Conservation (phyloP, 2,888 invertebrate genomes). For the Eilema griseolum region DNA sequence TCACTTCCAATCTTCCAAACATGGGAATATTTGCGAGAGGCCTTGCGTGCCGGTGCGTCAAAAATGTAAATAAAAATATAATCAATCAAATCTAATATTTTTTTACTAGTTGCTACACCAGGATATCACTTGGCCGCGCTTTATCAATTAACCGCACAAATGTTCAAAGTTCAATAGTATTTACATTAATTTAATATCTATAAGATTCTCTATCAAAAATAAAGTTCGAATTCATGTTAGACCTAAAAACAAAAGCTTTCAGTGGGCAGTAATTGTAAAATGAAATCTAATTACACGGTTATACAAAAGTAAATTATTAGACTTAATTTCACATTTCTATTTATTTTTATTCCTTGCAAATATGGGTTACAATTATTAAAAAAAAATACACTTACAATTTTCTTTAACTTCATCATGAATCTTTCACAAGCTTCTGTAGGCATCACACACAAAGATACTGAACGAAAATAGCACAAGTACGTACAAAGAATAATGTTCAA, state of each 20-base stretch:
- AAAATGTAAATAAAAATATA: no score
- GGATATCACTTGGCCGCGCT: background rate
- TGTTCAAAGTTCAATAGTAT: background rate
- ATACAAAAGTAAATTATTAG: background rate
- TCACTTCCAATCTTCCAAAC: no score
- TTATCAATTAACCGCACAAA: background rate
- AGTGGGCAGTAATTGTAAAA: background rate
- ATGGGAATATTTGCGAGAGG: no score
- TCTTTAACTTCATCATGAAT: slow-evolving; percentile 63
- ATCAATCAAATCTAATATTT: background rate
- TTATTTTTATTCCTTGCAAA: no score
- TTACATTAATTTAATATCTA: background rate
- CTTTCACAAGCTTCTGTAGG: slow-evolving; percentile 71
- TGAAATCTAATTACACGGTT: background rate
- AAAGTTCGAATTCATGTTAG: background rate
- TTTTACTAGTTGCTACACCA: background rate
- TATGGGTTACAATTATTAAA: background rate
- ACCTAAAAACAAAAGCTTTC: no score
- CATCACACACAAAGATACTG: slow-evolving; percentile 53
- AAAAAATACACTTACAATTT: slow-evolving; percentile 63
- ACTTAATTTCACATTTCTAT: no score
- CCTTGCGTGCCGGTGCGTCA: no score
- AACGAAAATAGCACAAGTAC: slow-evolving; percentile 27
- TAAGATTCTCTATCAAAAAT: background rate
- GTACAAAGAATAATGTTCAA: slow-evolving; percentile 22